Conservation (phyloP, 2,888 invertebrate species). For the Cheilosia vulpina region DNA sequence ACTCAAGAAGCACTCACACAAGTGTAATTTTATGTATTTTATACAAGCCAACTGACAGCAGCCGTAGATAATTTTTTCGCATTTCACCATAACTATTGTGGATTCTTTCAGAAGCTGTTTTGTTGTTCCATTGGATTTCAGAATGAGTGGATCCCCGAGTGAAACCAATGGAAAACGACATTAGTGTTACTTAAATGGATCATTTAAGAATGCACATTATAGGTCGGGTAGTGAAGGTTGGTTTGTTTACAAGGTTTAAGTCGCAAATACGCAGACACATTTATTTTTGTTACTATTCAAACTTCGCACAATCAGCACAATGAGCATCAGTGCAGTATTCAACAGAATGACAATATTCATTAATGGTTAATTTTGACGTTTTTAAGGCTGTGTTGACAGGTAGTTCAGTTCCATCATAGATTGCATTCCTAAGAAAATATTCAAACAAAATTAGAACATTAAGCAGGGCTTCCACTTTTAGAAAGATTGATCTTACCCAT, state of each 20-base stretch:
- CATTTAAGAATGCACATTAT: too few species aligned
- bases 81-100: too few species aligned
- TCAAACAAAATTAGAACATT: background rate
- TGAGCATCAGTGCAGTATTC: background rate
- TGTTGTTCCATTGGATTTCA: too few species aligned
- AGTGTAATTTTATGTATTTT: too few species aligned
- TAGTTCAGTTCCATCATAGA: constrained; percentile 2
- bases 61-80: too few species aligned
- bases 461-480: background rate
- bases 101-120: too few species aligned
- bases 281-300: background rate
- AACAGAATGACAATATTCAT: background rate
- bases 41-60: too few species aligned
- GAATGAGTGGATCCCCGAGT: too few species aligned
- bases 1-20: too few species aligned
- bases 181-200: background rate
- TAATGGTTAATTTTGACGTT: constrained; percentile 1
- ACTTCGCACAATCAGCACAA: background rate
- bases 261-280: background rate
- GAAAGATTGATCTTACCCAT: constrained; percentile 7
- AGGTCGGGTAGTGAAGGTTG: too few species aligned
- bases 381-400: background rate
- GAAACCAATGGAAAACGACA: too few species aligned
- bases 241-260: too few species aligned
- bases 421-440: background rate